phyloP scores from a whole-genome alignment of 2,888 invertebrate genomes.

The Drosophila pseudotalamancana region DNA sequence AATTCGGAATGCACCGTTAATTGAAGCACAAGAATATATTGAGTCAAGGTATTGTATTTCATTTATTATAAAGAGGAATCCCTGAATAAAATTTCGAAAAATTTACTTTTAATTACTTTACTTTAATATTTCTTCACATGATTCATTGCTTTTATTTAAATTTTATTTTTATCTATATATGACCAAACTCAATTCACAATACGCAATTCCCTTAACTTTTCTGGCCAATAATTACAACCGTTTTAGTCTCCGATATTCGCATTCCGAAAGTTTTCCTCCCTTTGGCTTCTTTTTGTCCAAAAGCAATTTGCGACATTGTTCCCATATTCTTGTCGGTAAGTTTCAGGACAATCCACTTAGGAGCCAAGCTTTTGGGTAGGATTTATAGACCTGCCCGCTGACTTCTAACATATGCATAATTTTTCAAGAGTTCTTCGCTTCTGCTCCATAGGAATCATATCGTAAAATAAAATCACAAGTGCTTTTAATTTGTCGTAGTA shows the following conservation, averaged over 20 bases:
- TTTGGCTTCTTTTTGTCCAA: too few species aligned
- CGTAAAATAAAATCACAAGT: conserved; percentile 78
- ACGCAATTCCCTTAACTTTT: background rate
- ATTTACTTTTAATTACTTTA: conserved; percentile 3
- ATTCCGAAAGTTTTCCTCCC: background rate
- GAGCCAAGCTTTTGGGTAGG: conserved; percentile 26
- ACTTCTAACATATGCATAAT: conserved; percentile 78
- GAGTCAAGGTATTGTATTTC: background rate
- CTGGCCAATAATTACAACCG: conserved; percentile 3
- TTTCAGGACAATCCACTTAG: conserved; percentile 40
- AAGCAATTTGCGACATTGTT: conserved; percentile 47
- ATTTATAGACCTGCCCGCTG: conserved; percentile 73
- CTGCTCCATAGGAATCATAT: conserved; percentile 56
- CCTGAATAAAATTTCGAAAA: background rate
- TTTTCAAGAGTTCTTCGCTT: conserved; percentile 64
- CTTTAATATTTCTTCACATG: too few species aligned
- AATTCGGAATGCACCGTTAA: background rate
- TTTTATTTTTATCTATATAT: too few species aligned
- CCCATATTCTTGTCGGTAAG: conserved; percentile 35
- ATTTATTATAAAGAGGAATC: background rate
- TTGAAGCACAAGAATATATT: background rate
- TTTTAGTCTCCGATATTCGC: background rate
- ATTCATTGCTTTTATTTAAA: too few species aligned
- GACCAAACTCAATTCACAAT: too few species aligned
- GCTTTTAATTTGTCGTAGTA: conserved; percentile 75